These are phyloP conservation scores for Tenthredo notha DNA, from an alignment of 2,888 invertebrate species.

Conservation along the genomic window DNA sequence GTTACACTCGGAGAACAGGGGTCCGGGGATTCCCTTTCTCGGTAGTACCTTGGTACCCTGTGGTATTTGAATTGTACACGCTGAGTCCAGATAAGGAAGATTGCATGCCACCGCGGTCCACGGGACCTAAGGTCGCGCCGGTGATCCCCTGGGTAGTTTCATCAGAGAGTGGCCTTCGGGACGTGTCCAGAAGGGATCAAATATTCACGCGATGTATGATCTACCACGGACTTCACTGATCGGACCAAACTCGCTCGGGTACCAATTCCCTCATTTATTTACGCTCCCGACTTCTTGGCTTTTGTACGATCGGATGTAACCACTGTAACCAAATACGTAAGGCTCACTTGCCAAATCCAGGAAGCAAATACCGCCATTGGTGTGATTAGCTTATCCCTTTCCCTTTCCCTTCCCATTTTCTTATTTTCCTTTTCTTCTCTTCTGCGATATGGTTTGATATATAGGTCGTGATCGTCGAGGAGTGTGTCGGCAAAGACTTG, in stretches of 20 bases:
- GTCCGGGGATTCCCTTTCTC: conserved; percentile 1
- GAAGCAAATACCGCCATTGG: neutral
- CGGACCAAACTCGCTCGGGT: conserved; percentile 10
- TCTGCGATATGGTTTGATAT: neutral
- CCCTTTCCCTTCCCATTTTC: neutral
- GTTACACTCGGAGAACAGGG: conserved; percentile 29
- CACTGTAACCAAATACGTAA: conserved; percentile 1
- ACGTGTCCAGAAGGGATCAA: conserved; percentile 46
- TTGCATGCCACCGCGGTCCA: neutral
- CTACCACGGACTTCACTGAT: conserved; percentile 19
- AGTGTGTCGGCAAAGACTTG: neutral
- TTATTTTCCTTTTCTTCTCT: neutral
- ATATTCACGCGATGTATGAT: conserved; percentile 46
- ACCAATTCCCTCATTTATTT: conserved; percentile 40
- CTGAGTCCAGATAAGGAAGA: conserved; percentile 39
- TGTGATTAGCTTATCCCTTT: neutral
- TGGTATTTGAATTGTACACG: conserved; percentile 39
- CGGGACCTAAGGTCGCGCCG: conserved; percentile 16
- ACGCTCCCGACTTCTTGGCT: neutral
- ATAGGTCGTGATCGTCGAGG: neutral
- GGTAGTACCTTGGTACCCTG: neutral
- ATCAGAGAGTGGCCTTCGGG: conserved; percentile 49
- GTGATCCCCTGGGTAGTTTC: conserved; percentile 41
- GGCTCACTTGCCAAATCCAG: neutral
- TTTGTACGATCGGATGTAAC: neutral